phyloP scores from a whole-genome alignment of 2,113 vertebrate genomes.

The Epinephelus fuscoguttatus region DNA sequence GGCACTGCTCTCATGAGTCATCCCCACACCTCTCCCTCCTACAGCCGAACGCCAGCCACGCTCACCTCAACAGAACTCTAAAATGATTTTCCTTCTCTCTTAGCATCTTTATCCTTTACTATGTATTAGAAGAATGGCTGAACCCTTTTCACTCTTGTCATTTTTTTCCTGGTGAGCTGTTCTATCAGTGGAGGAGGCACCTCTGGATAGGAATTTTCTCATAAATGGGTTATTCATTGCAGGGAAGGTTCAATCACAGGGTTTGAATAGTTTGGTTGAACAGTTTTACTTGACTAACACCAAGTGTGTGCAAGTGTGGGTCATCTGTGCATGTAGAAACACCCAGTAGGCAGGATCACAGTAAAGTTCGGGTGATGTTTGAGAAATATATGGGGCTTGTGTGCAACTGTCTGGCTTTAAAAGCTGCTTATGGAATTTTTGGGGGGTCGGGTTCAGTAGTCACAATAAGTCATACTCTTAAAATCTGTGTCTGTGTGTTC shows the following conservation, averaged over 20 bases:
- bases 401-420: conserved; percentile 7
- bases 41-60: no score
- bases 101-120: not conserved
- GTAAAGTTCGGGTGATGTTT: conserved; percentile 21
- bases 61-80: not conserved
- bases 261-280: conserved; percentile 35
- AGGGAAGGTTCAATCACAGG: conserved; percentile 31
- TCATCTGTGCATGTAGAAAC: conserved; percentile 10
- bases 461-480: conserved; percentile 7
- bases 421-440: not conserved
- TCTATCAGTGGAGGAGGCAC: not conserved
- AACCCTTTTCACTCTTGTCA: conserved; percentile 3
- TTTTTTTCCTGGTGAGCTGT: conserved; percentile 10
- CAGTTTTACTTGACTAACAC: conserved; percentile 21
- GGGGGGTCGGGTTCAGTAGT: not conserved
- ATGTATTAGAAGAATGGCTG: not conserved
- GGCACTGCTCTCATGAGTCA: no score
- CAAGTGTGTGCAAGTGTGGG: conserved; percentile 6
- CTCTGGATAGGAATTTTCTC: conserved; percentile 10
- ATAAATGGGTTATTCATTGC: conserved; percentile 15
- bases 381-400: conserved; percentile 8
- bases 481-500: not conserved
- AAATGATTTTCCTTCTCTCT: not conserved
- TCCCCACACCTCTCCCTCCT: no score
- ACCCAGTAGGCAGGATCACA: not conserved